Conservation (phyloP, 2,888 invertebrate species). For the Aethes cnicana region DNA sequence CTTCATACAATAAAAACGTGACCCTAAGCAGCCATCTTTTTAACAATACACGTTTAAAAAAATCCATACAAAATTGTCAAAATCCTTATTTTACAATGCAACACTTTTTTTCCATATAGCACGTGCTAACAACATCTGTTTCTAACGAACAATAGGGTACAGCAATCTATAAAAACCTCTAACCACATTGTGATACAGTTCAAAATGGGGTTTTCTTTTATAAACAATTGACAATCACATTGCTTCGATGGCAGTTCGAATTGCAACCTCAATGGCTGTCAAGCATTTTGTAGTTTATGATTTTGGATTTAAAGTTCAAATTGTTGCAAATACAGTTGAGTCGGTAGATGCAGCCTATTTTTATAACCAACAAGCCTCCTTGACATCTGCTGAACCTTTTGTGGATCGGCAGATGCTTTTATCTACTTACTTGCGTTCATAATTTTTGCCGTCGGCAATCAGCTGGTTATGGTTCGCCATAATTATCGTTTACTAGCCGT, state of each 20-base stretch:
- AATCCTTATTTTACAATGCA: neutral
- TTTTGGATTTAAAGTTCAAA: neutral
- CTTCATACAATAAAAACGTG: too few relatives aligned
- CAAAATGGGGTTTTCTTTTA: neutral
- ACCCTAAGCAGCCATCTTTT: too few relatives aligned
- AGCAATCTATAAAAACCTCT: neutral
- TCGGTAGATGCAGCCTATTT: slow-evolving; percentile 5
- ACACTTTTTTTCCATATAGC: slow-evolving; percentile 23
- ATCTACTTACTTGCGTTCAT: too few relatives aligned
- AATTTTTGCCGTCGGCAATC: too few relatives aligned
- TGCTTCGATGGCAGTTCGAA: neutral
- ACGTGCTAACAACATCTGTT: slow-evolving; percentile 26
- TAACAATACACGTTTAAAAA: too few relatives aligned
- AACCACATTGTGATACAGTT: neutral
- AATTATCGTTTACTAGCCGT: too few relatives aligned
- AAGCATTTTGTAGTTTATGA: neutral
- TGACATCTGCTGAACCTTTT: slow-evolving; percentile 28
- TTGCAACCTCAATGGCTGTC: neutral
- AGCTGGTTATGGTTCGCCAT: too few relatives aligned
- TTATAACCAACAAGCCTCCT: slow-evolving; percentile 12
- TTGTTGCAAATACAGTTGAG: neutral
- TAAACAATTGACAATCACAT: slow-evolving; percentile 3
- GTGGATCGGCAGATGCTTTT: slow-evolving; percentile 20
- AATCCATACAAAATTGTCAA: too few relatives aligned
- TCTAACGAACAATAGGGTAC: neutral